phyloP scores from a whole-genome alignment of 2,797 vertebrate genomes.

The Staurois parvus region DNA sequence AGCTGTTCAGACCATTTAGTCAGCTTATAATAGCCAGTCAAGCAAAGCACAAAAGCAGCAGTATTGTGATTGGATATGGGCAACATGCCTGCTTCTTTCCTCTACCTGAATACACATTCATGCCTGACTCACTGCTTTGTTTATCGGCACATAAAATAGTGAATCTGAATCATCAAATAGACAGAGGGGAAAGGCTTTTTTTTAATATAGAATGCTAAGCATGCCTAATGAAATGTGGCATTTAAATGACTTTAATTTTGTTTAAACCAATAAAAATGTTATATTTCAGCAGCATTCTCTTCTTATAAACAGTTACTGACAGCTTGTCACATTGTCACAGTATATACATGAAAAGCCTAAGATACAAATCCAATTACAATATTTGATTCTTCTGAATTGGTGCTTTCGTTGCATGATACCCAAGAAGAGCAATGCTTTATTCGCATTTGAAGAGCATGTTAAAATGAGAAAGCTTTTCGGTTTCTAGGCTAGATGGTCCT shows the following conservation, averaged over 20 bases:
- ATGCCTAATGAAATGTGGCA: constrained; percentile 28
- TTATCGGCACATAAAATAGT: constrained; percentile 17
- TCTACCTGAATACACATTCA: constrained; percentile 8
- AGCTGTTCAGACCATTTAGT: constrained; percentile 22
- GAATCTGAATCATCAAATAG: constrained; percentile 19
- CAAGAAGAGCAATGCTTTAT: background rate
- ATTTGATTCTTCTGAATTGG: background rate
- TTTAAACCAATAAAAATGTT: constrained; percentile 11
- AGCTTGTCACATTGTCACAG: constrained; percentile 6
- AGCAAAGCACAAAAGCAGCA: constrained; percentile 19
- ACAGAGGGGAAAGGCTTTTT: background rate
- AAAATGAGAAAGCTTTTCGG: background rate
- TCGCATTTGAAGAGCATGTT: background rate
- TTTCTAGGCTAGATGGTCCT: background rate
- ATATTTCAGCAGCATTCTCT: background rate
- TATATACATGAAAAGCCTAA: background rate
- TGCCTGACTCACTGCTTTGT: constrained; percentile 5
- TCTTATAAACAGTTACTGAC: constrained; percentile 13
- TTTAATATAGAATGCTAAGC: background rate
- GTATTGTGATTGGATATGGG: constrained; percentile 11
- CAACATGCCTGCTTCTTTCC: background rate
- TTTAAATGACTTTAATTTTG: constrained; percentile 1
- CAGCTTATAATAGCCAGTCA: constrained; percentile 5
- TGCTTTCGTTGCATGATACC: background rate
- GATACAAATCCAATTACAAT: background rate